Evolutionary conservation across 2,797 vertebrate genomes (phyloP).

Genomic region (Gallinago solitaria): DNA sequence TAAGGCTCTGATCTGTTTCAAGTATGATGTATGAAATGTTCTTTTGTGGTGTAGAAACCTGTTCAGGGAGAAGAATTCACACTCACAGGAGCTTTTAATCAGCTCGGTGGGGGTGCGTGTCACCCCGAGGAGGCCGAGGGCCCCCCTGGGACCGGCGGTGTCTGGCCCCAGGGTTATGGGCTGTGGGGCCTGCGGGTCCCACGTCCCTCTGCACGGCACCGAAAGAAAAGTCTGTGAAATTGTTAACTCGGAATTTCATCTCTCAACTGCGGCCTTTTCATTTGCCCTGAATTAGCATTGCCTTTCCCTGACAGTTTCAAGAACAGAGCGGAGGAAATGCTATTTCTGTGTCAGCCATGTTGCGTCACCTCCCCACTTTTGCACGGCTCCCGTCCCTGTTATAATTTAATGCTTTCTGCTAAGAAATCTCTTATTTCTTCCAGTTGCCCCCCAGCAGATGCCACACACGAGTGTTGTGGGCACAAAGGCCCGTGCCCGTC

Average conservation of each 20-base stretch:
- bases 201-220: rapidly evolving
- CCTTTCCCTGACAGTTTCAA: neutral
- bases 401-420: rapidly evolving
- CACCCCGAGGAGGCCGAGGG: neutral
- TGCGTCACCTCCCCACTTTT: rapidly evolving
- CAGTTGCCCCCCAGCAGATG: rapidly evolving
- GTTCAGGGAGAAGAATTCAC: neutral
- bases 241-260: neutral
- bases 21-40: neutral
- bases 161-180: neutral
- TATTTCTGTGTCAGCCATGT: rapidly evolving
- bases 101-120: neutral
- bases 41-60: conserved; percentile 4
- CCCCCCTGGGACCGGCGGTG: neutral
- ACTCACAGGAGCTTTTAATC: conserved; percentile 30
- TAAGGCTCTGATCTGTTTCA: neutral
- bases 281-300: neutral
- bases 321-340: neutral
- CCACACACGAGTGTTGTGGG: rapidly evolving
- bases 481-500: rapidly evolving
- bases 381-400: neutral
- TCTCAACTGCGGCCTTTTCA: neutral
- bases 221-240: neutral
- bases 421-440: neutral
- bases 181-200: neutral